Evolutionary conservation across 92 coral and sea anemone species (phyloP), one percentile per base, ranked within the genome.

Genomic region (Bergia puertoricense): DNA sequence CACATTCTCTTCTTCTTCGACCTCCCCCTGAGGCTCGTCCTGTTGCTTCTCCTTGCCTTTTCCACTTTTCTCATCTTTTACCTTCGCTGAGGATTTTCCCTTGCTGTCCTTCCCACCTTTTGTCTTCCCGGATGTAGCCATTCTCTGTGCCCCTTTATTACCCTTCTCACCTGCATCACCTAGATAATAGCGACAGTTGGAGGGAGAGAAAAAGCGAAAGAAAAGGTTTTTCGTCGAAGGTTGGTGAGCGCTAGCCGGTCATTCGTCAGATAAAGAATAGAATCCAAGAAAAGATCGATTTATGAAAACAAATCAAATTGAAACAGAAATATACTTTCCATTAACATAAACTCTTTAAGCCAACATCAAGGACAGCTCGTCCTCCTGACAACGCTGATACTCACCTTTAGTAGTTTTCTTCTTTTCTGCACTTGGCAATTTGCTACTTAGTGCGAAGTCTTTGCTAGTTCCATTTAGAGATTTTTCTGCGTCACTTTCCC

Each of bases 1-100:
- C 39, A 89, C 84, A 11, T 44, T 48, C 30, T 86, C 97, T 59
- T 95, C 97, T 15, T 93, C 98, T 5, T 94, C 96, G 46, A 41
- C 56, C 11, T 92, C 98, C 45, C 79, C 51, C 2, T 30, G 79
- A 30, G 89, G 92, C 38, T 94, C 98, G 65, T 92, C 96, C 85
- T 97, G 95, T 23, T 94, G 94, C 39, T 93, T 91, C 62, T 90
- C 93, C 88, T 95, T 95, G 7, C 91, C 92, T 86, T 96, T 90
- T 75, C 89, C 86, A 81, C 95, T 90, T 48, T 94, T 89, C 74
- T 94, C 93, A 69, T 93, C 94, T 46, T 91, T 88, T 44, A 79
- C 91, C 88, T 91, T 92, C 37, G 62, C 77, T 30, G 88, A 89
- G 71, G 96, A 89, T 88, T 94, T 96, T 2, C 91, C 95, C 8